Evolutionary conservation across 2,888 invertebrate genomes (phyloP).

Genomic region (Panopea generosa): DNA sequence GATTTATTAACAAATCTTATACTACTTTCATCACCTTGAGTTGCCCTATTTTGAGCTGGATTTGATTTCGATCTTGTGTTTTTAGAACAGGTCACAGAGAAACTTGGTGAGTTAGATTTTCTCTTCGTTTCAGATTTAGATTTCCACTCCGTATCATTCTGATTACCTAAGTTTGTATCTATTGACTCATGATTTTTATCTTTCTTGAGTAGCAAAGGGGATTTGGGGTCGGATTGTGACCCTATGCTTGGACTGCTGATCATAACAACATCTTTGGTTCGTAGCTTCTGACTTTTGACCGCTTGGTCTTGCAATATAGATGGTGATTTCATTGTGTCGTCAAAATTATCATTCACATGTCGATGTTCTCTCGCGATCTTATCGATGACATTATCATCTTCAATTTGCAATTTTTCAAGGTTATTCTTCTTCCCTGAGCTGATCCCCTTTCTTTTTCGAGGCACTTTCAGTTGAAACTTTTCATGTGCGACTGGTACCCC

Average conservation of each 20-base stretch:
- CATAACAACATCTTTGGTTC: constrained; percentile 10
- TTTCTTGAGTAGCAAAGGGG: constrained; percentile 40
- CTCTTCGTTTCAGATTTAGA: no score
- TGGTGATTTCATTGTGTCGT: constrained; percentile 36
- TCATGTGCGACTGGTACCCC: constrained; percentile 27
- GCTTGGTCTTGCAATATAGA: constrained; percentile 11
- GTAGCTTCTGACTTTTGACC: neutral
- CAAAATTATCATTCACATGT: neutral
- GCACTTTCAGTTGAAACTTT: constrained; percentile 38
- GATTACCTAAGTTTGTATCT: no score
- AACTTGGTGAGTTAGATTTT: no score
- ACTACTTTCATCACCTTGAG: no score
- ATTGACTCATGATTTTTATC: no score
- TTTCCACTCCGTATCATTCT: no score
- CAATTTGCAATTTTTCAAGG: neutral
- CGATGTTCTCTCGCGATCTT: neutral
- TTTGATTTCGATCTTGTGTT: constrained; percentile 16
- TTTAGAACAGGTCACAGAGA: neutral
- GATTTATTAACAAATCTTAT: no score
- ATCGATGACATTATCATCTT: neutral
- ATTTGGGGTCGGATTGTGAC: constrained; percentile 43
- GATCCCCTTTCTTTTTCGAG: neutral
- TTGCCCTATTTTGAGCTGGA: constrained; percentile 9
- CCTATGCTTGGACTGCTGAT: constrained; percentile 42
- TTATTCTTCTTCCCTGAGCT: no score